A percentile compares a stretch with the other conserved stretches of the same genome.
Evolutionary conservation across 2,888 invertebrate species (phyloP).

Genomic region (Cosmia trapezina): DNA sequence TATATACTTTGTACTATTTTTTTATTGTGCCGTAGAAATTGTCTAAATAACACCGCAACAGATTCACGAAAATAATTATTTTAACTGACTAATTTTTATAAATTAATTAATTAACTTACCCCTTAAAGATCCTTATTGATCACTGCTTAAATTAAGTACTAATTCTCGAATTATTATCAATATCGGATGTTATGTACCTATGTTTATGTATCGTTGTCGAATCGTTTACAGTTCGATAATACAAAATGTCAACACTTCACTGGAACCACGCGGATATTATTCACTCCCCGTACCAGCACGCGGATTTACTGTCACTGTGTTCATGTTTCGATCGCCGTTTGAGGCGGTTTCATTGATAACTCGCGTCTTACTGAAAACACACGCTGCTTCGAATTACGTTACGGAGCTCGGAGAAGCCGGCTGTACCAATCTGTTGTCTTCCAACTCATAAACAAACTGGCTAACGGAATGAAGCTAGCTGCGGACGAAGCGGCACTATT

Average conservation of each 20-base stretch:
- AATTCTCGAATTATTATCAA: constrained; percentile 37
- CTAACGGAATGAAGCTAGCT: constrained; percentile 86
- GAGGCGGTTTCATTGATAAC: constrained; percentile 81
- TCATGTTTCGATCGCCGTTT: constrained; percentile 64
- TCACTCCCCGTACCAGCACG: constrained; percentile 35
- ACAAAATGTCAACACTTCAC: constrained; percentile 81
- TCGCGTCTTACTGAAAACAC: constrained; percentile 80
- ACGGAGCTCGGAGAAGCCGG: constrained; percentile 83
- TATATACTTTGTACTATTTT: too few species aligned
- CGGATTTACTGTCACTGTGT: constrained; percentile 34
- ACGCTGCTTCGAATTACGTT: constrained; percentile 76
- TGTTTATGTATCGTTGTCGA: constrained; percentile 48
- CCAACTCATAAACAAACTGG: constrained; percentile 89
- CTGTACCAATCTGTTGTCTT: constrained; percentile 89
- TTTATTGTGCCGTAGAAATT: background rate
- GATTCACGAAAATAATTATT: background rate
- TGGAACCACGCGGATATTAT: constrained; percentile 64
- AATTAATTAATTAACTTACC: constrained; percentile 49
- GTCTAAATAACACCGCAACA: background rate
- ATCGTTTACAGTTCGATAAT: constrained; percentile 64
- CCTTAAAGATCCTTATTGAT: constrained; percentile 27
- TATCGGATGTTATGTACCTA: constrained; percentile 27
- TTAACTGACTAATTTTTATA: background rate
- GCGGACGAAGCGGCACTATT: constrained; percentile 67
- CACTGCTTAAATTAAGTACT: constrained; percentile 31